Percentiles rank a stretch among this genome's conserved stretches.
Evolutionary conservation across 1,140 invertebrate species (phyloP).

Genomic region (Chymomyza costata): DNA sequence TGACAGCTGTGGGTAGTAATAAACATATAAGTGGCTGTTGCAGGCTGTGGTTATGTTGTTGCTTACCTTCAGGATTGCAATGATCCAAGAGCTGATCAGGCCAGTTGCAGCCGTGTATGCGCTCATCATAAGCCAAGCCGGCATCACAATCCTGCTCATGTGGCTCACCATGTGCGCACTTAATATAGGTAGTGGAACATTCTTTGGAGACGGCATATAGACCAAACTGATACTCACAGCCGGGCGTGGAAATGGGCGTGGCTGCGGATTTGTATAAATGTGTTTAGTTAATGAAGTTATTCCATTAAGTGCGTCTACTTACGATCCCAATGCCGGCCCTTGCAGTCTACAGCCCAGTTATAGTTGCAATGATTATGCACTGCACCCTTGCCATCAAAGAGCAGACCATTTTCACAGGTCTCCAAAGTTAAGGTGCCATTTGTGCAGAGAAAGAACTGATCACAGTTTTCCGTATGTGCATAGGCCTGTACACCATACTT

Average conservation of each 20-base stretch:
- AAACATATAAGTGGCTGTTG: not conserved
- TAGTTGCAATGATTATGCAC: constrained; percentile 96
- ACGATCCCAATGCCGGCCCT: constrained; percentile 88
- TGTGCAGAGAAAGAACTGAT: constrained; percentile 91
- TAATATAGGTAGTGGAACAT: constrained; percentile 90
- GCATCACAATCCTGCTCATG: constrained; percentile 87
- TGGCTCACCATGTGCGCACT: constrained; percentile 89
- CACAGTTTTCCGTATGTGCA: constrained; percentile 88
- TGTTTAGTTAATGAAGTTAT: not conserved
- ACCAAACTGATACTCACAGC: constrained; percentile 92
- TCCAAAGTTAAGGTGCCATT: constrained; percentile 93
- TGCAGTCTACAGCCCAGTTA: constrained; percentile 93
- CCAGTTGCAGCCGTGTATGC: constrained; percentile 94
- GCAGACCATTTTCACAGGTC: constrained; percentile 92
- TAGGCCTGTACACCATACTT: constrained; percentile 85
- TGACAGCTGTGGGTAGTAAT: constrained; percentile 78
- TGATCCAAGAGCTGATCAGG: constrained; percentile 89
- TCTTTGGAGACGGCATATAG: constrained; percentile 86
- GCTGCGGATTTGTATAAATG: constrained; percentile 76
- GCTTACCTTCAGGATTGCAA: constrained; percentile 89
- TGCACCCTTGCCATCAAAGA: constrained; percentile 91
- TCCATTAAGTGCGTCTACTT: constrained; percentile 77
- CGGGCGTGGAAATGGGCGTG: constrained; percentile 84
- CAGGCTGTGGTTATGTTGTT: not conserved
- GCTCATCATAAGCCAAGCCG: constrained; percentile 91